Evolutionary conservation across 1,140 invertebrate genomes (phyloP), one percentile per base, ranked within the genome.

Genomic region (Zaprionus davidi): DNA sequence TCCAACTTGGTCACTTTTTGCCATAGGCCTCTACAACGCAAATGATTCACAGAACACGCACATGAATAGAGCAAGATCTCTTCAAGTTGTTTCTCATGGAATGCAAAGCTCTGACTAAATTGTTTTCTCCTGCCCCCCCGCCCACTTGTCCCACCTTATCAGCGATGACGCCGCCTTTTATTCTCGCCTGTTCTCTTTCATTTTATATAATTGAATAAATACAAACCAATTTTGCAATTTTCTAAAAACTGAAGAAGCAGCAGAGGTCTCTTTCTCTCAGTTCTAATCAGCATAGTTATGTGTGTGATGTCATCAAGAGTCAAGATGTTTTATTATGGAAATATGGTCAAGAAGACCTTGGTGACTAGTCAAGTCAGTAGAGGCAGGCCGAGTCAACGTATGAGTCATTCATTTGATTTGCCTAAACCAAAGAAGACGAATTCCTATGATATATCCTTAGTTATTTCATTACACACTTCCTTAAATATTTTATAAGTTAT

Each of bases 301-400:
- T 28, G 53, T 66, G 60, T 38, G 49, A 83, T 81, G 78, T 83
- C 81, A 83, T 83, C 73, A 73, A 68, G 31, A 60, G 53, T 36
- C 60, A 73, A 80, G 62, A 69, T 70, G 38, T 68, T 64, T 57
- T 38, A 58, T 51, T 56, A 66, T 71, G 38, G 15, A 49, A 71
- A 65, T 38, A 58, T 57, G 62, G 51, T 57, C 53, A 65, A 36
- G 49, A 76, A 36, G 53, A 76, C 77, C 41, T 46, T 46, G 41
- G n/a, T 6, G 41, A 3, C 41, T n/a, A 46, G 41, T 46, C 28
- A 7, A 31, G 28, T 17, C 15, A 44, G 15, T 44, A 6, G 6
- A 44, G 41, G 41, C 41, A 17, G n/a, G n/a, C 41, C 68, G 71
- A 76, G 81, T 51, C 46, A 17, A 20, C n/a, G n/a, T 17, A 51